These are phyloP conservation scores for Parnassius apollo DNA, from an alignment of 2,888 invertebrate species.

Conservation along the genomic window DNA sequence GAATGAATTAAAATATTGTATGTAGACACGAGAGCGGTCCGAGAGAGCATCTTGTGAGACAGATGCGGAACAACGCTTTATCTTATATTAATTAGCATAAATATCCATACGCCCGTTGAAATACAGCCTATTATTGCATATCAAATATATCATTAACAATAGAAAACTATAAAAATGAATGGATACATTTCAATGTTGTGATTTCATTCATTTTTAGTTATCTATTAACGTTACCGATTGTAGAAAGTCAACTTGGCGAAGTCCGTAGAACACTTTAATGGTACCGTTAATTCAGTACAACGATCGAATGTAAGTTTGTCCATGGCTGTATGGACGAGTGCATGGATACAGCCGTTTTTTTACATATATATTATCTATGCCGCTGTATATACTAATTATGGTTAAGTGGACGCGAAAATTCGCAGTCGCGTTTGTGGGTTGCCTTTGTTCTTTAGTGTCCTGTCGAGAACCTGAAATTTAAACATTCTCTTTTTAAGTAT, in stretches of 20 bases:
- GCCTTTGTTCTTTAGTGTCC: neutral
- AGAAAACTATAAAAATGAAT: too few species aligned
- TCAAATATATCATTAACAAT: neutral
- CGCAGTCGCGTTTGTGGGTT: neutral
- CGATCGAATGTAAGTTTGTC: too few species aligned
- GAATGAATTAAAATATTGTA: neutral
- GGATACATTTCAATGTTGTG: too few species aligned
- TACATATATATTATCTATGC: neutral
- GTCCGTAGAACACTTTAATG: too few species aligned
- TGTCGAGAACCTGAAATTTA: neutral
- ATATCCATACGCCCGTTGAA: neutral
- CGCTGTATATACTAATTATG: neutral
- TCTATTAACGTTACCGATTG: too few species aligned
- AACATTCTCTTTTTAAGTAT: neutral
- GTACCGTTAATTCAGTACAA: too few species aligned
- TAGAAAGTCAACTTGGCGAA: too few species aligned
- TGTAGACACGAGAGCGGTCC: slow-evolving; percentile 1
- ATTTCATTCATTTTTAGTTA: too few species aligned
- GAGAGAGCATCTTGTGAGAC: neutral
- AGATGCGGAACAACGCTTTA: neutral
- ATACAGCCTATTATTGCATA: neutral
- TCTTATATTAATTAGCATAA: neutral
- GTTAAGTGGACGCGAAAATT: neutral
- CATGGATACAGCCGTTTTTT: neutral
- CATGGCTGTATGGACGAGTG: neutral